Evolutionary conservation across 2,888 invertebrate species (phyloP).

Genomic region (Tridacna crocea): DNA sequence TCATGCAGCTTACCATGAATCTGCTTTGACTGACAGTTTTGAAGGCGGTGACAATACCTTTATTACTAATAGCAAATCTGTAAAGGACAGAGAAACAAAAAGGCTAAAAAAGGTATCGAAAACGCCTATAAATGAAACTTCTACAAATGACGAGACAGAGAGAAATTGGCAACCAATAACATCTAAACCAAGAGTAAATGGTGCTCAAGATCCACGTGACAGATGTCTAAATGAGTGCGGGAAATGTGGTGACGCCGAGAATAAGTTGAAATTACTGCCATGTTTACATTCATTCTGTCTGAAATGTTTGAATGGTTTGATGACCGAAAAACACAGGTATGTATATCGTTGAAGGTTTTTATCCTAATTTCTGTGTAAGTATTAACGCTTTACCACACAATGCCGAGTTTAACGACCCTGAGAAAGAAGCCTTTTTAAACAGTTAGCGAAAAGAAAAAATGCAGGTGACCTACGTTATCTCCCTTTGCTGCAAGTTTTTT

Average conservation of each 20-base stretch:
- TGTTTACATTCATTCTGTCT: constrained; percentile 56
- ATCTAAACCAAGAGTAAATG: neutral
- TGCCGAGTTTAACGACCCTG: too few species aligned
- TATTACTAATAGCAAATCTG: neutral
- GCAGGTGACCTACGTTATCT: too few species aligned
- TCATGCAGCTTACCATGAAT: neutral
- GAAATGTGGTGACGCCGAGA: constrained; percentile 34
- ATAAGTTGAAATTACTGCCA: constrained; percentile 53
- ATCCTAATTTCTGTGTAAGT: too few species aligned
- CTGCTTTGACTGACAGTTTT: neutral
- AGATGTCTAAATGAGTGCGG: constrained; percentile 39
- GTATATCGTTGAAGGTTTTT: neutral
- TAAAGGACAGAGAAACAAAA: neutral
- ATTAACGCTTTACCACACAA: too few species aligned
- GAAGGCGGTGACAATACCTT: neutral
- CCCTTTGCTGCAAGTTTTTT: too few species aligned
- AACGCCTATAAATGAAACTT: neutral
- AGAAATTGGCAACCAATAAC: constrained; percentile 13
- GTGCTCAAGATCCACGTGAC: constrained; percentile 3
- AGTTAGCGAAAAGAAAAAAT: too few species aligned
- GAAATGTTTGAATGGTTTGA: constrained; percentile 31
- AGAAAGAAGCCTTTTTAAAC: too few species aligned
- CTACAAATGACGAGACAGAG: neutral
- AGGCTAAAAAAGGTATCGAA: neutral
- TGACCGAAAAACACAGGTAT: constrained; percentile 40